Percentiles rank a stretch among this genome's conserved stretches.
Evolutionary conservation across 2,113 vertebrate genomes (phyloP).

Genomic region (Platycercus adscitus): DNA sequence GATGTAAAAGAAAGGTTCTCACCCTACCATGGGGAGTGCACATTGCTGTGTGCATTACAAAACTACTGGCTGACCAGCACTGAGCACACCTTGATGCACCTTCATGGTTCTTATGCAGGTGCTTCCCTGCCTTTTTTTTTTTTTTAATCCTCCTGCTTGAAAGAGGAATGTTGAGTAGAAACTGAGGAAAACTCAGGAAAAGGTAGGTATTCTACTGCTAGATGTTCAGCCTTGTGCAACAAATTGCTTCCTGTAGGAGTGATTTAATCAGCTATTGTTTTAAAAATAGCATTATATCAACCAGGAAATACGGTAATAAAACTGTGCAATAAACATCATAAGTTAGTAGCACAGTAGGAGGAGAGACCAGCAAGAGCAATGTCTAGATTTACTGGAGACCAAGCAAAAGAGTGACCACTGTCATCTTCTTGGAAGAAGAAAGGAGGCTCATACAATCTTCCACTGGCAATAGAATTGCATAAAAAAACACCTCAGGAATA

Average conservation of each 20-base stretch:
- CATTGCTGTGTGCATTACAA: accelerated
- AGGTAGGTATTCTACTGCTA: not conserved
- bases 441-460: not conserved
- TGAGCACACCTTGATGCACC: accelerated
- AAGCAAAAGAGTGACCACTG: not conserved
- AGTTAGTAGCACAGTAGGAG: not conserved
- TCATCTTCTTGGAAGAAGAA: not conserved
- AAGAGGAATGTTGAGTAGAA: not conserved
- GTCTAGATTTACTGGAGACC: not conserved
- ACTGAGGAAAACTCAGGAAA: not conserved
- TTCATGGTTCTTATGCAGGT: not conserved
- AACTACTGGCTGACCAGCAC: not conserved
- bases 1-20: not conserved
- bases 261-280: not conserved
- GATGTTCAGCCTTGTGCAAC: not conserved
- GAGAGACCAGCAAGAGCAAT: not conserved
- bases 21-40: not conserved
- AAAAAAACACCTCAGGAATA: not conserved
- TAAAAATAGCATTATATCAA: not conserved
- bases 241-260: not conserved
- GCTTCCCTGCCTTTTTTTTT: not conserved
- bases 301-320: not conserved
- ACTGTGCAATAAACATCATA: not conserved
- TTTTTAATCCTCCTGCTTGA: accelerated
- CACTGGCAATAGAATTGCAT: not conserved